phyloP scores from a whole-genome alignment of 2,113 vertebrate genomes.

The Catharus fuscescens region DNA sequence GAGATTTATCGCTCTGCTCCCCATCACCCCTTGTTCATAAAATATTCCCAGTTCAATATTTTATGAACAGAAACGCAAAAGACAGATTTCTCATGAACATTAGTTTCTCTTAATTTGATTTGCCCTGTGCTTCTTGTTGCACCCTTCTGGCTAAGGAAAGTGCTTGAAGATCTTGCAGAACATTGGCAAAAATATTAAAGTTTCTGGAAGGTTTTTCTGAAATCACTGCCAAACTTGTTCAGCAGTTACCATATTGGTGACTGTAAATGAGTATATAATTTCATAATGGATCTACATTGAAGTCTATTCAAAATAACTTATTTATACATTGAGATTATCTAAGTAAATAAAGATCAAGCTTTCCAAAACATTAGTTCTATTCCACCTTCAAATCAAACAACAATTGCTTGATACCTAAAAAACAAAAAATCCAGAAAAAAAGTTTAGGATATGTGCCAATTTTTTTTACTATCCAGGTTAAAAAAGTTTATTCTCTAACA shows the following conservation, averaged over 20 bases:
- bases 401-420: background rate
- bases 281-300: background rate
- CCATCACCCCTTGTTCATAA: background rate
- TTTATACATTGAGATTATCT: background rate
- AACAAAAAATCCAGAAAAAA: background rate
- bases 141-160: background rate
- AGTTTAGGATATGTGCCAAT: background rate
- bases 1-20: background rate
- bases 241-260: background rate
- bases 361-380: background rate
- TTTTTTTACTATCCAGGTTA: background rate
- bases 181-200: background rate
- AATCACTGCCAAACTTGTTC: background rate
- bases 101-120: background rate
- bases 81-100: background rate
- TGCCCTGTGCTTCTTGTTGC: background rate
- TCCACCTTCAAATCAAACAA: background rate
- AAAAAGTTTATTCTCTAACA: background rate
- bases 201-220: slow-evolving; percentile 14
- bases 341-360: background rate
- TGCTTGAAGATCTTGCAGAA: background rate
- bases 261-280: background rate
- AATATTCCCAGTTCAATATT: background rate
- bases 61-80: background rate
- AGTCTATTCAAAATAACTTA: background rate